Evolutionary conservation across 2,888 invertebrate genomes (phyloP), one percentile per base, ranked within the genome.

Genomic region (Drosophila longiperda): DNA sequence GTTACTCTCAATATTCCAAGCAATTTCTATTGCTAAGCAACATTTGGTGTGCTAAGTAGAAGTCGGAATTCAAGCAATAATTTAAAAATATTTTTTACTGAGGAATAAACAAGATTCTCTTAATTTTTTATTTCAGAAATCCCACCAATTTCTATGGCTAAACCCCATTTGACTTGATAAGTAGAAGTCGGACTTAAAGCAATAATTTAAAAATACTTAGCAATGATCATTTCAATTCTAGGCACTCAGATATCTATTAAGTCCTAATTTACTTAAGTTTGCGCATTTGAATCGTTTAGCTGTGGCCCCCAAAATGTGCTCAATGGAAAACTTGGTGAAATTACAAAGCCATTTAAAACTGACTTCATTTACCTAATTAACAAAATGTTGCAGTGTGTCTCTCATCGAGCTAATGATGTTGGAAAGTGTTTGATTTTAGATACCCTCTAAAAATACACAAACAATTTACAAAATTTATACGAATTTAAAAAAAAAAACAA

Each of bases 301-400:
- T 50, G 26, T 40, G 17, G 29, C 32, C 23, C 26, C 26, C 32
- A 32, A 42, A 54, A 66, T 34, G 5, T 42, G 33, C 20, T 26
- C 32, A 26, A 17, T 42, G 29, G 11, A 26, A 60, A 64, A 8
- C 57, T 66, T 45, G 5, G 20, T 34, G 48, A 71, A 76, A 80
- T 80, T 80, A 80, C 73, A 55, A 58, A 59, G 57, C 55, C 59
- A 74, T 81, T 75, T 80, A 75, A 71, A 64, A 67, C 80, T 52
- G 61, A n/a, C 63, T 55, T 61, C 71, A 66, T 71, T 80, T 71
- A 36, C 33, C 63, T 75, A 84, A 82, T 82, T 80, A 78, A 59
- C 73, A 72, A 72, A 83, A 60, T 64, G 77, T 64, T 64, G 42
- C 57, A 36, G 53, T 72, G 36, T 55, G 64, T 65, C 66, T 53